phyloP scores from a whole-genome alignment of 2,113 vertebrate species.

The Cyanoramphus novaezelandiae region DNA sequence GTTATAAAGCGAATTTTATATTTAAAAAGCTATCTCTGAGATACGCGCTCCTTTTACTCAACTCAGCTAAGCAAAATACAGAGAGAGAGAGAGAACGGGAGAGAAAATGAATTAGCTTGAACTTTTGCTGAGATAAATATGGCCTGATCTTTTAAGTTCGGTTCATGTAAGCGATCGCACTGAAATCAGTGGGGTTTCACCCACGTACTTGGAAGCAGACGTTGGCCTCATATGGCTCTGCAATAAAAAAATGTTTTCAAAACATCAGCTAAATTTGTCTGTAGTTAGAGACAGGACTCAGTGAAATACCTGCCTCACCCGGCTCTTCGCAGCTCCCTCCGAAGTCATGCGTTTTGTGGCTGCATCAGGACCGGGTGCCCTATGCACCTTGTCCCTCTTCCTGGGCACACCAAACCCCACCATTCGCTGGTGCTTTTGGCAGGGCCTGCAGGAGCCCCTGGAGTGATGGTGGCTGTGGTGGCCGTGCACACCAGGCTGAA shows the following conservation, averaged over 20 bases:
- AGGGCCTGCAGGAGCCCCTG: not conserved
- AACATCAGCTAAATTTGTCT: not conserved
- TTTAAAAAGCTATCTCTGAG: conserved; percentile 43
- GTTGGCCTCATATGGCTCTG: not conserved
- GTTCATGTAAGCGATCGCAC: conserved; percentile 14
- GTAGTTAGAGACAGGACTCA: not conserved
- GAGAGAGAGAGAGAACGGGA: not conserved
- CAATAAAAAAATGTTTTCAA: not conserved
- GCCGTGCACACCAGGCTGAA: rapidly evolving
- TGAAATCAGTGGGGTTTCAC: conserved; percentile 19
- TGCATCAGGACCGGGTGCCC: not conserved
- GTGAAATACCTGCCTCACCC: not conserved
- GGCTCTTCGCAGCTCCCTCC: not conserved
- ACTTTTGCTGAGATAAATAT: conserved; percentile 52
- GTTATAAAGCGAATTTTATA: conserved; percentile 42
- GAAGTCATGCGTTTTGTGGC: rapidly evolving
- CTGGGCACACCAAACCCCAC: rapidly evolving
- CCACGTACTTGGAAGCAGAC: not conserved
- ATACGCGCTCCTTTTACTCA: conserved; percentile 1
- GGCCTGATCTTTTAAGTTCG: conserved; percentile 45
- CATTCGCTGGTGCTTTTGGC: rapidly evolving
- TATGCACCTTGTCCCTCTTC: not conserved
- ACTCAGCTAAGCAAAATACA: conserved; percentile 39
- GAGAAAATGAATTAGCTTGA: conserved; percentile 60
- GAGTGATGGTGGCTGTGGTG: rapidly evolving